A percentile compares a stretch with the other conserved stretches of the same genome.
Evolutionary conservation across 1,140 invertebrate species (phyloP).

Genomic region (Drosophila oshimai): DNA sequence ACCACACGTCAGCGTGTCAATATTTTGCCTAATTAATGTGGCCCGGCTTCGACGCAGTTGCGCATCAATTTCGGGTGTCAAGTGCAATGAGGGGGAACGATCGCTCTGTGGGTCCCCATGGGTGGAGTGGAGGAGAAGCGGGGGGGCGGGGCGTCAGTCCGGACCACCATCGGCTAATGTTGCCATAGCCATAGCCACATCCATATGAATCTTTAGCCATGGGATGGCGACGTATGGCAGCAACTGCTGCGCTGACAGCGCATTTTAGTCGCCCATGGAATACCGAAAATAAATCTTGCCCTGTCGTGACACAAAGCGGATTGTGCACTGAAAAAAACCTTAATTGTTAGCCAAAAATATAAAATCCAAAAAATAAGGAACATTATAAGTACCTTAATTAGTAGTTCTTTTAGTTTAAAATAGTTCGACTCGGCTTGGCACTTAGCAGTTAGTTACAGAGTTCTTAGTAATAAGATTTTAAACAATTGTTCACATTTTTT

Average conservation of each 20-base stretch:
- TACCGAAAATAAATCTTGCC: slow-evolving; percentile 76
- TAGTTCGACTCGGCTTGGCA: too few species aligned
- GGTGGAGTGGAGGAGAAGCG: too few species aligned
- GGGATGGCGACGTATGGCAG: slow-evolving; percentile 55
- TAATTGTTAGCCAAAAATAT: not conserved
- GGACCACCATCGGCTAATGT: slow-evolving; percentile 66
- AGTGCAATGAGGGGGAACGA: slow-evolving; percentile 44
- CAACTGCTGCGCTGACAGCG: slow-evolving; percentile 75
- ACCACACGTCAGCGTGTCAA: slow-evolving; percentile 67
- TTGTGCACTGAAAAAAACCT: slow-evolving; percentile 3
- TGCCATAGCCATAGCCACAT: slow-evolving; percentile 15
- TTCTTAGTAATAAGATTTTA: too few species aligned
- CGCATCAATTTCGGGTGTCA: slow-evolving; percentile 73
- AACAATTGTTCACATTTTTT: too few species aligned
- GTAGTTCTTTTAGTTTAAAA: too few species aligned
- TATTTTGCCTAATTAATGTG: slow-evolving; percentile 80
- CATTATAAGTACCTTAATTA: not conserved
- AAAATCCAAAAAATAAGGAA: accelerated
- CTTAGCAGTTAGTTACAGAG: too few species aligned
- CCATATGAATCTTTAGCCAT: not conserved
- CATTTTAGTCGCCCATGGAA: slow-evolving; percentile 71
- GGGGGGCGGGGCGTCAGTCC: not conserved
- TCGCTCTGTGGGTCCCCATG: slow-evolving; percentile 31
- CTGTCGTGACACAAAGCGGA: slow-evolving; percentile 47
- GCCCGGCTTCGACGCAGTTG: slow-evolving; percentile 38